phyloP scores from a whole-genome alignment of 53 echinoderm and acorn worm genomes.

The Astropecten irregularis region DNA sequence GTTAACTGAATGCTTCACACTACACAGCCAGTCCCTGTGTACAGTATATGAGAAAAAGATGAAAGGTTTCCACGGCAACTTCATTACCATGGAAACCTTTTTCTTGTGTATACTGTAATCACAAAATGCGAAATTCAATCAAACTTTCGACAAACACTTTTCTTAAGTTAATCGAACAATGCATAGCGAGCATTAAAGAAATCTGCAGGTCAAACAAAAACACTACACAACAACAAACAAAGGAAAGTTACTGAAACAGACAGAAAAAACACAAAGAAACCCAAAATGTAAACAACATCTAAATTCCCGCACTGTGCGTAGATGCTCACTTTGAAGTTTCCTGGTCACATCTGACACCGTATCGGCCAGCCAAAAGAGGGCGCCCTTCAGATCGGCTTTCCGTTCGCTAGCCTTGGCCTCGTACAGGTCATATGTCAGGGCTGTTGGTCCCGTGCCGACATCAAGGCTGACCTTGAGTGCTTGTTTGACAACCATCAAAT shows the following conservation, averaged over 20 bases:
- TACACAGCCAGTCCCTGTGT: too few species aligned
- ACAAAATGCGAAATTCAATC: too few species aligned
- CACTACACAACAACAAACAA: background rate
- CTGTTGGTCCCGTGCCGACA: constrained; percentile 69
- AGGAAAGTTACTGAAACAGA: background rate
- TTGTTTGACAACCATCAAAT: constrained; percentile 61
- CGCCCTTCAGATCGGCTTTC: constrained; percentile 74
- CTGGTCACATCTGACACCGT: constrained; percentile 56
- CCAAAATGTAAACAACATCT: too few species aligned
- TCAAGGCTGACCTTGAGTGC: constrained; percentile 63
- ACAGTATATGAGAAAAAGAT: too few species aligned
- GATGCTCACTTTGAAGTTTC: constrained; percentile 67
- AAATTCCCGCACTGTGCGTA: background rate
- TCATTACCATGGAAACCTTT: too few species aligned
- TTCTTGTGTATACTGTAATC: too few species aligned
- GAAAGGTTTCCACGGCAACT: too few species aligned
- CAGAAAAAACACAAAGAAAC: too few species aligned
- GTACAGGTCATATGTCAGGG: constrained; percentile 79
- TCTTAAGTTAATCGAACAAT: too few species aligned
- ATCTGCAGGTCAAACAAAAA: background rate
- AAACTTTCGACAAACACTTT: too few species aligned
- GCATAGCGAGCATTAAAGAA: background rate
- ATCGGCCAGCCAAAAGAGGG: constrained; percentile 74
- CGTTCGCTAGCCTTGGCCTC: constrained; percentile 78
- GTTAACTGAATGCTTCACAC: too few species aligned